phyloP scores from a whole-genome alignment of 2,888 invertebrate genomes.

The Oasisia sp. region DNA sequence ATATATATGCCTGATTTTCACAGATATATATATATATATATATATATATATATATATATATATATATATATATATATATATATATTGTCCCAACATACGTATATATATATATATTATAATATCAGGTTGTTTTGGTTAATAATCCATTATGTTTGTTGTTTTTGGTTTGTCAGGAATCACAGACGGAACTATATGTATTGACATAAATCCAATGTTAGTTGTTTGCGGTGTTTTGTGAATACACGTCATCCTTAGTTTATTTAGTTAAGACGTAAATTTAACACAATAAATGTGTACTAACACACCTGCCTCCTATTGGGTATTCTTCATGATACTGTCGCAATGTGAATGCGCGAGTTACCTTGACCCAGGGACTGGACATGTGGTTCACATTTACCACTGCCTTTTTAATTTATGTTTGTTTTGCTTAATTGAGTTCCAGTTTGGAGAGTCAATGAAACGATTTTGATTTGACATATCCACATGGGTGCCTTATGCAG shows the following conservation, averaged over 20 bases:
- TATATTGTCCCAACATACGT: too few species aligned
- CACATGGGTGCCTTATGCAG: too few species aligned
- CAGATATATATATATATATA: not conserved
- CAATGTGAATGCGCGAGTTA: not conserved
- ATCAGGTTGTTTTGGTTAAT: not conserved
- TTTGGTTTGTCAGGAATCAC: too few species aligned
- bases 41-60: not conserved
- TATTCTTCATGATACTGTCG: not conserved
- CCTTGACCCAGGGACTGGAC: not conserved
- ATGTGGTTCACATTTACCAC: not conserved
- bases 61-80: not conserved
- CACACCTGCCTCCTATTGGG: not conserved
- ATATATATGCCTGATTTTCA: too few species aligned
- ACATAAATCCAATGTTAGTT: too few species aligned
- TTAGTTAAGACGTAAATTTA: not conserved
- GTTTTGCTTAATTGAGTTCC: not conserved
- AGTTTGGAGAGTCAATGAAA: not conserved
- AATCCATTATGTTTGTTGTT: not conserved
- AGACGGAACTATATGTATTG: too few species aligned
- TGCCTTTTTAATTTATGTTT: not conserved
- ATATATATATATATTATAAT: not conserved
- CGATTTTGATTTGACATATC: too few species aligned
- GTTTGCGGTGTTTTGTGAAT: too few species aligned
- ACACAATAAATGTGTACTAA: not conserved
- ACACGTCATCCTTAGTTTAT: too few species aligned